Conservation (phyloP, 1,140 invertebrate genomes). For the Drosophila sucinea region DNA sequence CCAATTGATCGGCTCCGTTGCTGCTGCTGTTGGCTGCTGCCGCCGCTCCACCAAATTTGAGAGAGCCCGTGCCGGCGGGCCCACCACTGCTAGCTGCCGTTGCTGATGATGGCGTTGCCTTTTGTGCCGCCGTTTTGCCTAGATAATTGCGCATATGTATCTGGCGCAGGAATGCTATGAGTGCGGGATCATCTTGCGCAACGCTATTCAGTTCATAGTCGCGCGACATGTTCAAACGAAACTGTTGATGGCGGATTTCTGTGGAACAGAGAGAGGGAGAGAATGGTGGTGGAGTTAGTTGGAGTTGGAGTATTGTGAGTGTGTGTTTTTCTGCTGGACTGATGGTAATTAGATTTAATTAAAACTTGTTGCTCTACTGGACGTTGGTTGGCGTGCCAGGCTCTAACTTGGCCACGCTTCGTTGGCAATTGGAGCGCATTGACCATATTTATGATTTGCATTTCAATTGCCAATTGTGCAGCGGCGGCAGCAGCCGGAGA, state of each 20-base stretch:
- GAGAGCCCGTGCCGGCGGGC: slow-evolving; percentile 32
- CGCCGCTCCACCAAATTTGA: slow-evolving; percentile 60
- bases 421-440: slow-evolving; percentile 66
- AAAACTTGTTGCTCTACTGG: slow-evolving; percentile 78
- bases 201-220: slow-evolving; percentile 89
- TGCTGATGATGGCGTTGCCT: slow-evolving; percentile 18
- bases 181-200: slow-evolving; percentile 88
- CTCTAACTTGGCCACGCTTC: slow-evolving; percentile 59
- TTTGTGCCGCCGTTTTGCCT: slow-evolving; percentile 45
- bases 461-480: slow-evolving; percentile 48
- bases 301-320: slow-evolving; percentile 11
- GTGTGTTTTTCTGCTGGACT: slow-evolving; percentile 9
- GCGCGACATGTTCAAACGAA: slow-evolving; percentile 88
- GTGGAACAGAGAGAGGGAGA: slow-evolving; percentile 25
- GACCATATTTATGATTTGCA: slow-evolving; percentile 61
- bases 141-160: slow-evolving; percentile 84
- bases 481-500: background rate
- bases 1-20: slow-evolving; percentile 81
- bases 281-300: slow-evolving; percentile 20
- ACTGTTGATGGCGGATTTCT: slow-evolving; percentile 87
- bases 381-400: slow-evolving; percentile 61
- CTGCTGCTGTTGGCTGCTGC: slow-evolving; percentile 62
- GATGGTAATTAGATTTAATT: slow-evolving; percentile 72
- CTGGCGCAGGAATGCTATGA: slow-evolving; percentile 89
- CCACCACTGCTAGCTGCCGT: slow-evolving; percentile 21